Evolutionary conservation across 2,888 invertebrate species (phyloP).

Genomic region (Syritta pipiens): DNA sequence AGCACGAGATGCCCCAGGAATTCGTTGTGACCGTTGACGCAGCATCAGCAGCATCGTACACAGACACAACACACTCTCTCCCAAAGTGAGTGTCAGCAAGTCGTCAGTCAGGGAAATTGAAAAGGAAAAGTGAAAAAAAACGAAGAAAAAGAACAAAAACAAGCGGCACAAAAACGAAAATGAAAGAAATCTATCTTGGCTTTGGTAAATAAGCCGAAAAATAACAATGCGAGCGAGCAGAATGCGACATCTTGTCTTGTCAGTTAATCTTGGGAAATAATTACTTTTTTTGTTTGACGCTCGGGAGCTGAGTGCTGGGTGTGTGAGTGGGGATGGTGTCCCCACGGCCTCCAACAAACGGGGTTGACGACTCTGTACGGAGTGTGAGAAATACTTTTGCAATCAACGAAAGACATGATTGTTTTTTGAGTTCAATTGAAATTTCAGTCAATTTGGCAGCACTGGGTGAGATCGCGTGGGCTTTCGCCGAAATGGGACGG

Average conservation of each 20-base stretch:
- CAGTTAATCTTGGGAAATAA: conserved; percentile 67
- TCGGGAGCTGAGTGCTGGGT: background rate
- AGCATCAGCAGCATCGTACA: background rate
- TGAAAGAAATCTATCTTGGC: conserved; percentile 56
- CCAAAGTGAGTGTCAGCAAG: background rate
- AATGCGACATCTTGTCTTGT: conserved; percentile 68
- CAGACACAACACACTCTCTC: background rate
- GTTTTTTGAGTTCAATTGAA: too few species aligned
- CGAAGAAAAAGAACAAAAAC: background rate
- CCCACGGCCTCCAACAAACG: too few species aligned
- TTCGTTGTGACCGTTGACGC: too few species aligned
- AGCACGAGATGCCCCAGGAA: background rate
- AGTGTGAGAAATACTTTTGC: background rate
- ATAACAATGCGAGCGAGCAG: conserved; percentile 57
- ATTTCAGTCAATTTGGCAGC: too few species aligned
- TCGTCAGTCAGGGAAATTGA: conserved; percentile 13
- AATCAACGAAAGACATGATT: too few species aligned
- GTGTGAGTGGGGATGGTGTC: background rate
- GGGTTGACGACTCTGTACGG: conserved; percentile 24
- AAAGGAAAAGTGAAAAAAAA: conserved; percentile 28
- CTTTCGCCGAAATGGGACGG: too few species aligned
- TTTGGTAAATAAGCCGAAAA: conserved; percentile 62
- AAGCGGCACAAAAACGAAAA: background rate
- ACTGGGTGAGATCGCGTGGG: too few species aligned
- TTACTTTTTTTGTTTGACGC: conserved; percentile 53